These are phyloP conservation scores for Pitta sordida DNA, from an alignment of 2,113 vertebrate species.

Conservation along the genomic window DNA sequence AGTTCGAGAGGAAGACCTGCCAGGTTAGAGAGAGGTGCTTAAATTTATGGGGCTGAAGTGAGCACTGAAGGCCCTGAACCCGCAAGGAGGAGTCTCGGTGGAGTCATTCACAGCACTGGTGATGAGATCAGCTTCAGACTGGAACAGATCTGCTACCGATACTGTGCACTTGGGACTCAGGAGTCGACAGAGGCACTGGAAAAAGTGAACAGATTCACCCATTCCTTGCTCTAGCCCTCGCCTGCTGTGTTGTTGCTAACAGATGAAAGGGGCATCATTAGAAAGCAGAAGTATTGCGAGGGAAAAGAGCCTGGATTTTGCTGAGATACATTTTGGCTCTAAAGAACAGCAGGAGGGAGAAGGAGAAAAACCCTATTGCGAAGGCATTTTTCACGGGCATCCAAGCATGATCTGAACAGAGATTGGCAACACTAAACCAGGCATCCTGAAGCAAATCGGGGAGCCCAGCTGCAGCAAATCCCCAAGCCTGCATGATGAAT, in stretches of 20 bases:
- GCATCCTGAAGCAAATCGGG: neutral
- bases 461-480: neutral
- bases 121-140: neutral
- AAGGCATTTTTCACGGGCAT: neutral
- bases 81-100: neutral
- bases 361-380: neutral
- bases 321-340: neutral
- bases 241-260: neutral
- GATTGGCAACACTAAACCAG: fast-evolving
- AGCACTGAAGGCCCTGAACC: neutral
- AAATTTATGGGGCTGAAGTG: neutral
- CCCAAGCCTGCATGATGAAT: neutral
- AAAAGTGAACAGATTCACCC: neutral
- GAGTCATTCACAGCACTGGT: neutral
- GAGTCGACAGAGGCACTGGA: neutral
- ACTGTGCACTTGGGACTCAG: neutral
- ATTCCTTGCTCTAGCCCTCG: neutral
- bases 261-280: neutral
- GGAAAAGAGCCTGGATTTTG: neutral
- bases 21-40: neutral
- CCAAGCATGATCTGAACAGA: neutral
- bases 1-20: neutral
- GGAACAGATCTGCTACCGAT: neutral
- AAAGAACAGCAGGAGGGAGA: neutral
- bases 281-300: neutral